Base-by-base conservation (phyloP, 2,113 vertebrate species). In the Rhinolophus sinicus region DNA sequence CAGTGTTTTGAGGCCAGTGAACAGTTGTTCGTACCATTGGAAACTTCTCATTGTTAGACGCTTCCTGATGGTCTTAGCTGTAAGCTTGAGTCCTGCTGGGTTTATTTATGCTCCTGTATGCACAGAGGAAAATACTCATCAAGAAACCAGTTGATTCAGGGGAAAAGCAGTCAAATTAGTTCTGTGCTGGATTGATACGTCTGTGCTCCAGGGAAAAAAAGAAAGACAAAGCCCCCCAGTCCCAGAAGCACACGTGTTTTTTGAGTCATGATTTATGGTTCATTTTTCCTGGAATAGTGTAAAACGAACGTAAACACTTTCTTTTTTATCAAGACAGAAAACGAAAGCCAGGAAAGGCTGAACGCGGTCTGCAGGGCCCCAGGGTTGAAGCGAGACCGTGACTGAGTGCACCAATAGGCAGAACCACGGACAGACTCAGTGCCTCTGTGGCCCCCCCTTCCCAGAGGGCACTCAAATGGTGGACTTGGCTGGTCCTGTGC, bases 381-480 rank as follows among this genome's bases (percentile, higher is more conserved):
- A 9, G n/a, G 26, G 28, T 40, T 91, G 35, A 30, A 60, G 54
- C 5, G 18, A 6, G n/a, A 28, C 18, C 26, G 5, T 1, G 2
- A 4, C n/a, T 13, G 9, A 1, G 14, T 22, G 26, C 35, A 10
- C 2, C 3, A 16, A 24, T 2, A 6, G 44, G 44, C 38, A 67
- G 69, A 12, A 75, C 72, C 30, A 6, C 33, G 82, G 80, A 21
- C 35, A 82, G 75, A 21, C 8, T 5, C 62, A 19, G 40, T 4
- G 3, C 22, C 44, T 9, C 7, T 54, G 24, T 2, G 0, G 16
- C 18, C 58, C 9, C 6, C 3, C 26, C 33, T 24, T 10, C 13
- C 47, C 13, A 2, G 18, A 30, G 9, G 70, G 22, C 1, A 6
- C 28, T 12, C 7, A 1, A 11, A 5, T 1, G 0, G 0, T 1